Evolutionary conservation across 2,888 invertebrate genomes (phyloP).

Genomic region (Metellina segmentata): DNA sequence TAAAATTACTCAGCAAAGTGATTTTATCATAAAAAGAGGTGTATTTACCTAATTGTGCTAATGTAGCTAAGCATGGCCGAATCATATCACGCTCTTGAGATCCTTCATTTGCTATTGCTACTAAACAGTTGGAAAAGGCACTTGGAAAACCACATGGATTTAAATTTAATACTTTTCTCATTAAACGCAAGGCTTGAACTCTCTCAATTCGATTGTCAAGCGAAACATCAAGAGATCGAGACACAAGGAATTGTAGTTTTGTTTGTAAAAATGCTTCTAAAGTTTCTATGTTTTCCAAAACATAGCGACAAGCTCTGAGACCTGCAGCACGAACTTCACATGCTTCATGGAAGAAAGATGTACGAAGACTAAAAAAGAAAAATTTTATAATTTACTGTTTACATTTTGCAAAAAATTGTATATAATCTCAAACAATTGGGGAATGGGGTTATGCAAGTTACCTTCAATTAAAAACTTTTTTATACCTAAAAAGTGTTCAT

Average conservation of each 20-base stretch:
- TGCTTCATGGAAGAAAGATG: constrained; percentile 91
- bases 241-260: constrained; percentile 91
- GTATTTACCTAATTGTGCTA: constrained; percentile 91
- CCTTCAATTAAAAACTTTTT: too few species aligned
- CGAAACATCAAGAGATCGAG: constrained; percentile 93
- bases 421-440: too few species aligned
- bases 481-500: too few species aligned
- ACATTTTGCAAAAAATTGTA: too few species aligned
- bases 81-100: constrained; percentile 91
- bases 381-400: too few species aligned
- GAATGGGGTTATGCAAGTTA: too few species aligned
- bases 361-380: constrained; percentile 86
- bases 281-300: constrained; percentile 89
- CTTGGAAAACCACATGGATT: constrained; percentile 87
- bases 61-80: constrained; percentile 90
- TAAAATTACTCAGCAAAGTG: background rate
- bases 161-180: constrained; percentile 86
- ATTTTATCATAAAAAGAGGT: background rate
- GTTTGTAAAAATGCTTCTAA: constrained; percentile 89
- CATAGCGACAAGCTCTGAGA: constrained; percentile 91
- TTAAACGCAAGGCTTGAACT: constrained; percentile 93
- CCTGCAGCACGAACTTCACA: constrained; percentile 94
- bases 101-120: constrained; percentile 90
- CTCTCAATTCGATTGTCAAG: constrained; percentile 91
- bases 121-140: constrained; percentile 89